A percentile compares a stretch with the other conserved stretches of the same genome.
These are phyloP conservation scores for Papilio dardanus DNA, from an alignment of 1,140 invertebrate genomes.

Conservation along the genomic window DNA sequence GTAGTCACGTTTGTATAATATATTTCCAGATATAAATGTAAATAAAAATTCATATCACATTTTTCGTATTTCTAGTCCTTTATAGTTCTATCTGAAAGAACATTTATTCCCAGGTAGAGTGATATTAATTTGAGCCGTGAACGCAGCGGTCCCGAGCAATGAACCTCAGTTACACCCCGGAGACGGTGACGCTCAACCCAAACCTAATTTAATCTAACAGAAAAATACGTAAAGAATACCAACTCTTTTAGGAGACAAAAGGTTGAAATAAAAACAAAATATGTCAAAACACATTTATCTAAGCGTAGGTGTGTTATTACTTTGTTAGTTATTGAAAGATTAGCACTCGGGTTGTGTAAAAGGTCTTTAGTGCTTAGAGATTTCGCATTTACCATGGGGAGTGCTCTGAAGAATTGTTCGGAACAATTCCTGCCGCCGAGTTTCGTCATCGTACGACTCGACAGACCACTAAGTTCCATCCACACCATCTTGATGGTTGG, in stretches of 20 bases:
- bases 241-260: background rate
- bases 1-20: background rate
- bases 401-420: too few relatives aligned
- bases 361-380: conserved; percentile 2
- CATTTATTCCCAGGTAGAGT: conserved; percentile 5
- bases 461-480: too few relatives aligned
- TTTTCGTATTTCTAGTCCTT: background rate
- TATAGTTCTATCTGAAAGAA: background rate
- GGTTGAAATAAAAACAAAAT: conserved; percentile 11
- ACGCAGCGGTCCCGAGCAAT: conserved; percentile 17
- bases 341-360: background rate
- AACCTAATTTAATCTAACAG: conserved; percentile 17
- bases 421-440: too few relatives aligned
- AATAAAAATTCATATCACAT: background rate
- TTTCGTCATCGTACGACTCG: too few relatives aligned
- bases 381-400: too few relatives aligned
- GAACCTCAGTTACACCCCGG: conserved; percentile 25
- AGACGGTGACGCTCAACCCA: conserved; percentile 1
- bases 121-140: conserved; percentile 22
- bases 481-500: too few relatives aligned
- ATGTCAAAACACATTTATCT: conserved; percentile 14
- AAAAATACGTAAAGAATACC: conserved; percentile 5
- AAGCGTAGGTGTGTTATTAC: conserved; percentile 10
- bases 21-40: background rate
- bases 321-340: background rate